These are phyloP conservation scores for Epinephelus fuscoguttatus DNA, from an alignment of 2,113 vertebrate species.

Conservation along the genomic window DNA sequence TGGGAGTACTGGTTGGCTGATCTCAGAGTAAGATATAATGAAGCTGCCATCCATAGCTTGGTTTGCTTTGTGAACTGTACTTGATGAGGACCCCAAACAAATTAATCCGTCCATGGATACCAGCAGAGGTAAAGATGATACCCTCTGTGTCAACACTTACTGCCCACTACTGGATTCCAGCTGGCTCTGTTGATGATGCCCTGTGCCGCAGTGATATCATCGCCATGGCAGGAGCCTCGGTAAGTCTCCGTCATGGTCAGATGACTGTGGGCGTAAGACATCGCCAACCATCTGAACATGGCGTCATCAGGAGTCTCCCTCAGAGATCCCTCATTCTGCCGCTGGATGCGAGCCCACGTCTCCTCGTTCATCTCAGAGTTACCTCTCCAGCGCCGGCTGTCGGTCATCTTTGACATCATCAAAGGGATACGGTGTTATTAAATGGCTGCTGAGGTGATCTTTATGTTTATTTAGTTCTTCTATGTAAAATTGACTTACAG, in stretches of 20 bases:
- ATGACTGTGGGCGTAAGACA: conserved; percentile 95
- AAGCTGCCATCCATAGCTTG: no score
- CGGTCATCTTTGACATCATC: conserved; percentile 31
- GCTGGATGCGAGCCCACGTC: conserved; percentile 84
- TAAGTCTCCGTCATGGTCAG: conserved; percentile 92
- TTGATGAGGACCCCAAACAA: not conserved
- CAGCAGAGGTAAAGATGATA: not conserved
- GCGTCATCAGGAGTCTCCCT: conserved; percentile 90
- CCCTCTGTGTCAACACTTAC: conserved; percentile 83
- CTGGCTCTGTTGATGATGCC: conserved; percentile 93
- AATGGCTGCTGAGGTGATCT: no score
- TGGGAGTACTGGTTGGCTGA: no score
- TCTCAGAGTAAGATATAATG: no score
- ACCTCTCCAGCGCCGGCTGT: conserved; percentile 66
- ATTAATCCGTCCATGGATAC: not conserved
- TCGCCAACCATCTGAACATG: conserved; percentile 96
- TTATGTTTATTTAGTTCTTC: not conserved
- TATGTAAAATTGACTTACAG: conserved; percentile 58
- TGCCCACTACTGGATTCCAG: conserved; percentile 92
- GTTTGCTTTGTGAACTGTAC: not conserved
- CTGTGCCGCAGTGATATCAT: conserved; percentile 89
- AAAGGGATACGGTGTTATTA: not conserved
- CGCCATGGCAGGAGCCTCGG: conserved; percentile 89
- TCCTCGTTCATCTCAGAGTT: conserved; percentile 83
- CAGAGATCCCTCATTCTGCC: conserved; percentile 81